Evolutionary conservation across 2,888 invertebrate species (phyloP).

Genomic region (Idaea aversata): DNA sequence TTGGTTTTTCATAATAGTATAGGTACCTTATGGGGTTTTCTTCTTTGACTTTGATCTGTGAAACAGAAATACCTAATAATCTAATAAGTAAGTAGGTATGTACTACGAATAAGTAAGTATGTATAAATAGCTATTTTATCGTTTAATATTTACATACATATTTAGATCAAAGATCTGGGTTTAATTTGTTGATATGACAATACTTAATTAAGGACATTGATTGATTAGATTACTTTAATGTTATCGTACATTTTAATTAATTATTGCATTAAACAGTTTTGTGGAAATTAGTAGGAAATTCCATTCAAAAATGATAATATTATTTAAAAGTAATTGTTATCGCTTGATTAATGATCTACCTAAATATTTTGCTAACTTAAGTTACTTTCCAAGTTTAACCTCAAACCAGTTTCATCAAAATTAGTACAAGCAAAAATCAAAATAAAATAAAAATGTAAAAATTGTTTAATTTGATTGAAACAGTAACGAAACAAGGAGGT

Average conservation of each 20-base stretch:
- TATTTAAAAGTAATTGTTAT: not conserved
- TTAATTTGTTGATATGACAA: not conserved
- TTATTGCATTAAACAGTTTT: not conserved
- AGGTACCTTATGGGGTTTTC: too few relatives aligned
- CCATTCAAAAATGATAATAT: not conserved
- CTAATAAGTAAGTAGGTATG: too few relatives aligned
- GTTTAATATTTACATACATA: not conserved
- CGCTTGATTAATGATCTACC: not conserved
- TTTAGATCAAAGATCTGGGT: not conserved
- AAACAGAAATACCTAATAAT: too few relatives aligned
- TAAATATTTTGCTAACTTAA: not conserved
- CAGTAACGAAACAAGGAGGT: too few relatives aligned
- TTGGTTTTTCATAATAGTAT: not conserved
- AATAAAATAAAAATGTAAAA: too few relatives aligned
- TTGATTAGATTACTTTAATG: not conserved
- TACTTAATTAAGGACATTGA: not conserved
- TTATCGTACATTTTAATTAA: not conserved
- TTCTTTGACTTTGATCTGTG: too few relatives aligned
- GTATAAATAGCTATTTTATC: not conserved
- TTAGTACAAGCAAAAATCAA: too few relatives aligned
- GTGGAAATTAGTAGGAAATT: not conserved
- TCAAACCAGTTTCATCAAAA: too few relatives aligned
- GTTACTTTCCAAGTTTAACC: too few relatives aligned
- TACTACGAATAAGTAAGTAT: too few relatives aligned
- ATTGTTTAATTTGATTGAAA: too few relatives aligned